Evolutionary conservation across 2,888 invertebrate species (phyloP).

Genomic region (Drosophila colorata): DNA sequence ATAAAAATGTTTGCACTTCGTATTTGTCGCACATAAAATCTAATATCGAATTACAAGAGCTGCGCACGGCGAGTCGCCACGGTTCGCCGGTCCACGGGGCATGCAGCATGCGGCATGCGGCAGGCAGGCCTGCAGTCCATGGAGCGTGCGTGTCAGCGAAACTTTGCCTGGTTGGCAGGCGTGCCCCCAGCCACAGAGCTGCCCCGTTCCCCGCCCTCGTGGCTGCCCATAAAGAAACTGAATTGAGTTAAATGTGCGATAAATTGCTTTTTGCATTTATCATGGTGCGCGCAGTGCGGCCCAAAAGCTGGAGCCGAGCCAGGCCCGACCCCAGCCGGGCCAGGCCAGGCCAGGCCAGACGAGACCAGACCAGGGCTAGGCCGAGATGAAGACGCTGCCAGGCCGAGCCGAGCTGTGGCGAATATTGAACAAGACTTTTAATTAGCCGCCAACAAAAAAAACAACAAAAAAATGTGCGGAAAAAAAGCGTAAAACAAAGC

Average conservation of each 20-base stretch:
- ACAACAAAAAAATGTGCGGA: neutral
- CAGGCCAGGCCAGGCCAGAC: slow-evolving; percentile 1
- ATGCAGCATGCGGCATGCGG: slow-evolving; percentile 16
- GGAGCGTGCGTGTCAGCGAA: too few species aligned
- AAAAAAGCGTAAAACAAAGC: slow-evolving; percentile 1
- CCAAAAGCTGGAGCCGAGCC: slow-evolving; percentile 57
- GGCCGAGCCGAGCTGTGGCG: slow-evolving; percentile 56
- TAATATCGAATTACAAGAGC: slow-evolving; percentile 80
- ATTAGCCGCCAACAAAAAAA: slow-evolving; percentile 67
- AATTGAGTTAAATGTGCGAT: slow-evolving; percentile 81
- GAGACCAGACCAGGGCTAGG: slow-evolving; percentile 19
- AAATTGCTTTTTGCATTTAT: slow-evolving; percentile 82
- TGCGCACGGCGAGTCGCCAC: slow-evolving; percentile 20
- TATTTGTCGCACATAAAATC: slow-evolving; percentile 82
- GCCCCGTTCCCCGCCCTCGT: slow-evolving; percentile 11
- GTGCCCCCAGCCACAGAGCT: slow-evolving; percentile 35
- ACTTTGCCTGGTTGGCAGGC: slow-evolving; percentile 34
- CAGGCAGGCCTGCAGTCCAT: neutral
- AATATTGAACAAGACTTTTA: slow-evolving; percentile 81
- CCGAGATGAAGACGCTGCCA: slow-evolving; percentile 46
- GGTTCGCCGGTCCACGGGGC: slow-evolving; percentile 28
- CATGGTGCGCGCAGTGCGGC: slow-evolving; percentile 63
- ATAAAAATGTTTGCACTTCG: slow-evolving; percentile 80
- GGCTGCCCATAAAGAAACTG: slow-evolving; percentile 74
- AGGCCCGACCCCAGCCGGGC: slow-evolving; percentile 22